Base-by-base conservation (phyloP, 2,113 vertebrate species). In the Natator depressus region DNA sequence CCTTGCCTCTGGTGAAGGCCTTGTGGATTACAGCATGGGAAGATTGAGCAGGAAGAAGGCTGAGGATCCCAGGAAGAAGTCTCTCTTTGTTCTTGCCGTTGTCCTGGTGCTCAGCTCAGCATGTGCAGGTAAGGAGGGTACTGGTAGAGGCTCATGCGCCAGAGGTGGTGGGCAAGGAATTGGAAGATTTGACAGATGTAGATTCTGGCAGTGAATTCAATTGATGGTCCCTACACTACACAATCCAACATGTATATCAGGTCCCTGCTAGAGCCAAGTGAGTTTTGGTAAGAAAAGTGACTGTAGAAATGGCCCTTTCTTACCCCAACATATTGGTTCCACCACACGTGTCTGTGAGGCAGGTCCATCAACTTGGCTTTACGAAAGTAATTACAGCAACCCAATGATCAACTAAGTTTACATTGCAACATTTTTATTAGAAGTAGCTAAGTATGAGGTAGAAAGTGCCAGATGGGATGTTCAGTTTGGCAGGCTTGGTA, bases 81-180 rank as follows among this genome's bases (percentile, higher is more conserved):
- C 0, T 2, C 29, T 93, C 8, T 0, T 53, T 20, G 69, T 89
- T 83, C 46, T 95, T 75, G 55, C 88, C 46, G 46, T 92, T 65
- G 49, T 94, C n/a, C 75, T 89, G 11, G 79, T 97, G 80, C 82
- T 94, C 92, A 84, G 85, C 84, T 88, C 90, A 72, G 75, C 84
- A 72, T 84, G 76, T 81, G 38, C 94, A 97, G 97, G 97, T 98
- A 97, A 97, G 97, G 29, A 87, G 91, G 82, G 47, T 3, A 8
- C 11, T 3, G 25, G 87, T 8, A 16, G 79, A 24, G 35, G 29
- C 47, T 85, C 8, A 42, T n/a, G 57, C 14, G 8, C 16, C 76
- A 57, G 27, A 69, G 4, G 49, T 75, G 12, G 9, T 10, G 82
- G 85, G 42, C 24, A 93, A 91, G 57, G 31, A 38, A 81, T 1